Percentiles rank a stretch among this genome's conserved stretches.
These are phyloP conservation scores for Verasper variegatus DNA, from an alignment of 2,113 vertebrate species.

Conservation along the genomic window DNA sequence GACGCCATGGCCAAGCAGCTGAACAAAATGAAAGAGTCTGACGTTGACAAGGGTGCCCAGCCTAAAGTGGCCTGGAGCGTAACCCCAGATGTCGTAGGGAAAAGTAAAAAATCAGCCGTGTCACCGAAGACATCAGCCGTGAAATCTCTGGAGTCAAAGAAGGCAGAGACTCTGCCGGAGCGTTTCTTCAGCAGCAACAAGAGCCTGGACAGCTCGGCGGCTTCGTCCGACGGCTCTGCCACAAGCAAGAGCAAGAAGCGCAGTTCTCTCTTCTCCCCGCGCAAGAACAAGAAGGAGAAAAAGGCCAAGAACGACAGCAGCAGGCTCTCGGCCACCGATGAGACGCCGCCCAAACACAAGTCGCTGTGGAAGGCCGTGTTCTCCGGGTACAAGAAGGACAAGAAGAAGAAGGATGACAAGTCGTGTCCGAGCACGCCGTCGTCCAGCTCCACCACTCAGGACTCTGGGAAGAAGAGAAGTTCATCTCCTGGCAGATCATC, in stretches of 20 bases:
- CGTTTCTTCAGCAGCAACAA: slow-evolving; percentile 84
- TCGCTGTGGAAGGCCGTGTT: slow-evolving; percentile 97
- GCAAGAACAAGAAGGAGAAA: slow-evolving; percentile 97
- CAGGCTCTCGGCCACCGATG: slow-evolving; percentile 82
- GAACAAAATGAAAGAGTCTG: slow-evolving; percentile 91
- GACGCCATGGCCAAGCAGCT: slow-evolving; percentile 96
- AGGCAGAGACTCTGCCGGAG: slow-evolving; percentile 80
- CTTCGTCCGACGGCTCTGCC: slow-evolving; percentile 90
- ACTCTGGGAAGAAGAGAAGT: slow-evolving; percentile 86
- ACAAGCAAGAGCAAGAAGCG: slow-evolving; percentile 93
- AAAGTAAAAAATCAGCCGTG: slow-evolving; percentile 76
- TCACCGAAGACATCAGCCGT: slow-evolving; percentile 78
- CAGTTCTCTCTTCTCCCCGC: slow-evolving; percentile 94
- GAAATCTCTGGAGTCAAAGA: slow-evolving; percentile 82
- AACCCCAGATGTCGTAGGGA: slow-evolving; percentile 57
- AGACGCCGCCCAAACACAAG: slow-evolving; percentile 87
- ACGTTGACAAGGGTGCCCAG: slow-evolving; percentile 68
- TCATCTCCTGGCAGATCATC: slow-evolving; percentile 83
- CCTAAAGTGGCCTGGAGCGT: slow-evolving; percentile 76
- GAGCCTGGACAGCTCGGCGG: slow-evolving; percentile 89
- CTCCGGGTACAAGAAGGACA: slow-evolving; percentile 97
- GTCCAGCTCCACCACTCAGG: slow-evolving; percentile 90
- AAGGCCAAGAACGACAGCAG: slow-evolving; percentile 90
- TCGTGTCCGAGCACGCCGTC: slow-evolving; percentile 92
- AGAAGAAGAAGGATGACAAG: slow-evolving; percentile 94